A percentile compares a stretch with the other conserved stretches of the same genome.
phyloP scores from a whole-genome alignment of 2,797 vertebrate species.

The Urophycis tenuis region DNA sequence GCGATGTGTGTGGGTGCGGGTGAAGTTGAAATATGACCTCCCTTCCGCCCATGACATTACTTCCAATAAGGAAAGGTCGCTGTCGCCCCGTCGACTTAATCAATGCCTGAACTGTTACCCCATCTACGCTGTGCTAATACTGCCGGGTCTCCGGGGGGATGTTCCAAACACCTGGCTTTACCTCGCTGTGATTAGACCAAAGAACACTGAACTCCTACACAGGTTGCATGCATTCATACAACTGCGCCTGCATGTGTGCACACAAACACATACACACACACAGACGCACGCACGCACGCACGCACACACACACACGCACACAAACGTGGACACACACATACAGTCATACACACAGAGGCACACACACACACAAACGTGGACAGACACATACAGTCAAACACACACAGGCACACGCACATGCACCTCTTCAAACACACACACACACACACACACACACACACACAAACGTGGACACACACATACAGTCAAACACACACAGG shows the following conservation, averaged over 20 bases:
- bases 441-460: neutral
- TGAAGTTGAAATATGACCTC: constrained; percentile 66
- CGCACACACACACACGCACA: neutral
- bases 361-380: neutral
- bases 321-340: neutral
- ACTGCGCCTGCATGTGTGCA: neutral
- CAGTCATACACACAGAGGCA: neutral
- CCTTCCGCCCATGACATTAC: constrained; percentile 55
- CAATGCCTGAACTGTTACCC: constrained; percentile 52
- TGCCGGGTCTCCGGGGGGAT: neutral
- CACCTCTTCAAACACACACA: neutral
- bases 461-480: neutral
- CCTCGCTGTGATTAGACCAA: neutral
- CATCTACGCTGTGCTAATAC: constrained; percentile 41
- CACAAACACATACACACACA: neutral
- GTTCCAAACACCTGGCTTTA: neutral
- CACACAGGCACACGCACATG: too few species aligned
- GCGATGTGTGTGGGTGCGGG: constrained; percentile 40
- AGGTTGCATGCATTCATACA: constrained; percentile 29
- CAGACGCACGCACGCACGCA: neutral
- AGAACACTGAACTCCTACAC: constrained; percentile 5
- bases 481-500: neutral
- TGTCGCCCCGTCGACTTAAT: constrained; percentile 53
- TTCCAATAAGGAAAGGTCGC: constrained; percentile 46
- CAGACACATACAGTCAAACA: too few species aligned